phyloP scores from a whole-genome alignment of 1,140 invertebrate species.

The Zaprionus gabonicus region DNA sequence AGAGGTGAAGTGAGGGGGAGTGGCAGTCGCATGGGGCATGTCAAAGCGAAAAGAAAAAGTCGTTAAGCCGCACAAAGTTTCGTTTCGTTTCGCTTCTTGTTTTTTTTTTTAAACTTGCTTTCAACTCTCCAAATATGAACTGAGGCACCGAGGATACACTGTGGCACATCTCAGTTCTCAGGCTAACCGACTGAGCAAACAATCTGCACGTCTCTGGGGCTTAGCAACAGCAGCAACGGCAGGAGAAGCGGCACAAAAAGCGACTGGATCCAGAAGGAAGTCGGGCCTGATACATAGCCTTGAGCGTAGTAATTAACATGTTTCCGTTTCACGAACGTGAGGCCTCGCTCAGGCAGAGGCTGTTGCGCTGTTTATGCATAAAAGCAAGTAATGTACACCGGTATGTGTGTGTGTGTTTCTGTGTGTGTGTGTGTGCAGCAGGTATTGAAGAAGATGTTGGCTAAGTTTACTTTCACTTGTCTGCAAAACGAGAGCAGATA shows the following conservation, averaged over 20 bases:
- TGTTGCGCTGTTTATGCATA: slow-evolving; percentile 36
- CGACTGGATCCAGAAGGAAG: slow-evolving; percentile 60
- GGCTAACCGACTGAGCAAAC: slow-evolving; percentile 42
- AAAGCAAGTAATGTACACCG: slow-evolving; percentile 12
- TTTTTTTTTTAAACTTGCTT: slow-evolving; percentile 25
- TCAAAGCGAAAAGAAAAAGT: slow-evolving; percentile 20
- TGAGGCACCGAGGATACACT: background rate
- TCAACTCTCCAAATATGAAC: slow-evolving; percentile 36
- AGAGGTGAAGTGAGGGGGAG: background rate
- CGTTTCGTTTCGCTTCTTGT: slow-evolving; percentile 28
- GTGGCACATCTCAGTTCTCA: background rate
- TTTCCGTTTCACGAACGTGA: slow-evolving; percentile 74
- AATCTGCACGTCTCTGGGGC: slow-evolving; percentile 47
- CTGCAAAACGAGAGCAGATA: slow-evolving; percentile 70
- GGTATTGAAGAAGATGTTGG: slow-evolving; percentile 64
- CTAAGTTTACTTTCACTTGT: slow-evolving; percentile 71
- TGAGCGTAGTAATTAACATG: slow-evolving; percentile 82
- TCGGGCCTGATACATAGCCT: slow-evolving; percentile 72
- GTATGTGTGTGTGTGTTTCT: background rate
- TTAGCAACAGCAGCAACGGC: slow-evolving; percentile 7
- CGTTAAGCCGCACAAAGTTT: slow-evolving; percentile 63
- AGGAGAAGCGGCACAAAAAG: slow-evolving; percentile 16
- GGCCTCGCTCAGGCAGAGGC: background rate
- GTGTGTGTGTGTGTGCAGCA: slow-evolving; percentile 47
- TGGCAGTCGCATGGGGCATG: slow-evolving; percentile 29